Conservation (phyloP, 2,888 invertebrate genomes). For the Fragum whitleyi region DNA sequence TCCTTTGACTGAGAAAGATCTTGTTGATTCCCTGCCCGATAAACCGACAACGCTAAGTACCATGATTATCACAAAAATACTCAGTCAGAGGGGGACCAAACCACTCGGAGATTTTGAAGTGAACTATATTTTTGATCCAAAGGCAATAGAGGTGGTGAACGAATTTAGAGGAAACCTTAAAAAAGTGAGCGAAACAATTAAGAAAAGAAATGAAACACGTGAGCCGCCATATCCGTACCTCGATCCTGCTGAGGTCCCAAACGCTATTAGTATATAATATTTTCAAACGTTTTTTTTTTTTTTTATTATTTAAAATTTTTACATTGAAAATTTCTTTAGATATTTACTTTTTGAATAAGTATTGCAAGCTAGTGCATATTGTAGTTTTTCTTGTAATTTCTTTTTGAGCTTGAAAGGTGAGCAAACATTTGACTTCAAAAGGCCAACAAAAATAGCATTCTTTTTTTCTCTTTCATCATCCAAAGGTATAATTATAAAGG, state of each 20-base stretch:
- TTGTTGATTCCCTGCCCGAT: conserved; percentile 79
- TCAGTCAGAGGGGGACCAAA: conserved; percentile 81
- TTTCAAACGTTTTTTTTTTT: no score
- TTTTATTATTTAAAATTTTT: no score
- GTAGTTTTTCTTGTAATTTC: no score
- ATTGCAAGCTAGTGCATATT: no score
- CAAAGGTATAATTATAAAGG: no score
- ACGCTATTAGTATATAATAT: conserved; percentile 81
- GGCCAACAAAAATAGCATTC: no score
- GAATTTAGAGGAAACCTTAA: conserved; percentile 80
- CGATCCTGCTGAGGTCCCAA: conserved; percentile 84
- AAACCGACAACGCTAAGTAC: conserved; percentile 80
- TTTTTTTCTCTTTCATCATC: no score
- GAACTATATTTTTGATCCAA: conserved; percentile 82
- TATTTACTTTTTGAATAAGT: no score
- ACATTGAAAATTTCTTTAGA: no score
- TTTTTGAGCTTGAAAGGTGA: no score
- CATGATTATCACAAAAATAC: conserved; percentile 83
- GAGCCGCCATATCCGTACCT: conserved; percentile 81
- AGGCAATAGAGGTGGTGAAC: conserved; percentile 54
- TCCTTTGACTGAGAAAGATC: conserved; percentile 69
- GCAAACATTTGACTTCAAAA: no score
- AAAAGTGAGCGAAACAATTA: conserved; percentile 78
- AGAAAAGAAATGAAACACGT: conserved; percentile 77
- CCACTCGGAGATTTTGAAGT: conserved; percentile 84